Evolutionary conservation across 2,113 vertebrate genomes (phyloP), one percentile per base, ranked within the genome.

Genomic region (Campylomormyrus tamandua): DNA sequence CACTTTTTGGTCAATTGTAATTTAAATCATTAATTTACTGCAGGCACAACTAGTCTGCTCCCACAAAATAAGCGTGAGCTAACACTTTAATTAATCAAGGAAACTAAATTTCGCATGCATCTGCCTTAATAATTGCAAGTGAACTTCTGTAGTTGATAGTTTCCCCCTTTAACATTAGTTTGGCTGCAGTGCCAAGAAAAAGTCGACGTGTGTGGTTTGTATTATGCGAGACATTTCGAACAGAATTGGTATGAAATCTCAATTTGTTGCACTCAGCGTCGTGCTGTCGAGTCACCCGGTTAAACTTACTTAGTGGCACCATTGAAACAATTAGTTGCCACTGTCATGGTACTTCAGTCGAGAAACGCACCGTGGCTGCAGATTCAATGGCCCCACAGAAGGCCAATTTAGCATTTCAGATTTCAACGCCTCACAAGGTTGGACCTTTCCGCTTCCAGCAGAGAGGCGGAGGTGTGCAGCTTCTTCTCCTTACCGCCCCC

Each of bases 221-320:
- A 83, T 70, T 66, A 49, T 89, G 80, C 91, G 48, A 62, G 80
- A 85, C 31, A 80, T 90, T 66, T 84, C 90, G 92, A 92, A 87
- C 93, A 92, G 94, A 95, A 95, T 96, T 93, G 92, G 93, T 95
- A 96, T 96, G 95, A 96, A 96, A 96, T 95, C 84, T 94, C 94
- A 95, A 95, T 96, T 96, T 95, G 95, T 95, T 93, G 92, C 92
- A 93, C 93, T 94, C 94, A 93, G 93, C 94, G 83, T 92, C 90
- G 91, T 88, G 90, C 93, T 92, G 89, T 91, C 91, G 91, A 90
- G 87, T 89, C 58, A 92, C 89, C 83, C 94, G 94, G 95, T 95
- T 17, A 95, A 95, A 94, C 94, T 92, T 88, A 92, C 93, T 94
- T 92, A 94, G 93, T 93, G 91, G 83, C 92, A 91, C 94, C 84